Conservation (phyloP, 2,797 vertebrate genomes). For the Geotrypetes seraphini region DNA sequence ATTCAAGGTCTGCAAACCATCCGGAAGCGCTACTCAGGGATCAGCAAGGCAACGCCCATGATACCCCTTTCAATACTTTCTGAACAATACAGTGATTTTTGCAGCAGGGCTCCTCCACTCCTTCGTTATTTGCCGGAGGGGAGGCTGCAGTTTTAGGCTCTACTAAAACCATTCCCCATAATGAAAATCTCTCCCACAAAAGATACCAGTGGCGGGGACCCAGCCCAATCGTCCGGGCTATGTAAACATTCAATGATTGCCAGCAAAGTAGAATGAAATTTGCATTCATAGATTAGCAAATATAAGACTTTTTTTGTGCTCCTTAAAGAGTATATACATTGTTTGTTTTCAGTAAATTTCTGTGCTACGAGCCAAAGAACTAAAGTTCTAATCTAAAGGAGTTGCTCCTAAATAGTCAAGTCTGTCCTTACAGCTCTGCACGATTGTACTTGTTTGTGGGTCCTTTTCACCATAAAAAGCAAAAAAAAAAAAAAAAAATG, state of each 20-base stretch:
- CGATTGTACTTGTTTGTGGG: slow-evolving; percentile 16
- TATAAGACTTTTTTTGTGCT: slow-evolving; percentile 53
- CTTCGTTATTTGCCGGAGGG: too few species aligned
- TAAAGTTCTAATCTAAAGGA: slow-evolving; percentile 22
- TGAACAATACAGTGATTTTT: too few species aligned
- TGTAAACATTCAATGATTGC: slow-evolving; percentile 66
- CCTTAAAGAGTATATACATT: slow-evolving; percentile 36
- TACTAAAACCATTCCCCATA: slow-evolving; percentile 50
- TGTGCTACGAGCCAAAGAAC: slow-evolving; percentile 44
- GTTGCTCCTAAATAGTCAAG: slow-evolving; percentile 37
- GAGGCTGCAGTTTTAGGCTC: slow-evolving; percentile 32
- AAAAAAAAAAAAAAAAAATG: slow-evolving; percentile 12
- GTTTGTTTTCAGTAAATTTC: slow-evolving; percentile 43
- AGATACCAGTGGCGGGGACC: slow-evolving; percentile 53
- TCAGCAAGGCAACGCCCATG: too few species aligned
- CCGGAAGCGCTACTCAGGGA: too few species aligned
- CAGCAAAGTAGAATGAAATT: slow-evolving; percentile 63
- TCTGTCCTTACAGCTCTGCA: slow-evolving; percentile 42
- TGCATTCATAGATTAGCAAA: slow-evolving; percentile 54
- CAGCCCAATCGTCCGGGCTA: slow-evolving; percentile 57
- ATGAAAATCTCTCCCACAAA: slow-evolving; percentile 50
- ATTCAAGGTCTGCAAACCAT: too few species aligned
- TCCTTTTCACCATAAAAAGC: slow-evolving; percentile 28
- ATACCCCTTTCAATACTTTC: too few species aligned
- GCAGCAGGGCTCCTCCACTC: too few species aligned